These are phyloP conservation scores for Xenus cinereus DNA, from an alignment of 2,113 vertebrate genomes.

Conservation along the genomic window DNA sequence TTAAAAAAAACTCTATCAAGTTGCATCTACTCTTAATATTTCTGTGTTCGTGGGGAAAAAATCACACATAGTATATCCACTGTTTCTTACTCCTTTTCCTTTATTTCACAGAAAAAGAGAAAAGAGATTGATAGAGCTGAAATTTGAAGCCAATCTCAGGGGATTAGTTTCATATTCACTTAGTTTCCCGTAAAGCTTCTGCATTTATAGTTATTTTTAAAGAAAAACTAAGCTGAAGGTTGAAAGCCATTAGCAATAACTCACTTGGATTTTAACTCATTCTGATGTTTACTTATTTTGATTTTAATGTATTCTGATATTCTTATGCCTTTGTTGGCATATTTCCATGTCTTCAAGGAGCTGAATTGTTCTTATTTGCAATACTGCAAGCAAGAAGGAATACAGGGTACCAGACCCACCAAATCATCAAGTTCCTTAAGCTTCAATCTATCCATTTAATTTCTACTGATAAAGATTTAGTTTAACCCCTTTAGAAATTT, in stretches of 20 bases:
- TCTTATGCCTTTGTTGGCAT: slow-evolving; percentile 52
- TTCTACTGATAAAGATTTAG: neutral
- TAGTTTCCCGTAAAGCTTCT: slow-evolving; percentile 57
- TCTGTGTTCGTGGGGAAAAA: neutral
- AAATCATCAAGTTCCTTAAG: neutral
- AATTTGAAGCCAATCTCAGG: slow-evolving; percentile 60
- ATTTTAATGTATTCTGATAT: slow-evolving; percentile 72
- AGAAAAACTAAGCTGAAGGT: slow-evolving; percentile 42
- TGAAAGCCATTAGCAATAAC: slow-evolving; percentile 48
- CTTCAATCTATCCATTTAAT: neutral
- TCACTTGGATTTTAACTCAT: slow-evolving; percentile 60
- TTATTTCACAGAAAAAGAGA: slow-evolving; percentile 35
- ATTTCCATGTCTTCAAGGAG: slow-evolving; percentile 9
- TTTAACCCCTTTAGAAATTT: neutral
- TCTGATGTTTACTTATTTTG: slow-evolving; percentile 69
- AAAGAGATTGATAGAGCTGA: slow-evolving; percentile 50
- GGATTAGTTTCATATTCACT: slow-evolving; percentile 66
- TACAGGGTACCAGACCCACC: neutral
- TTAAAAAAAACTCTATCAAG: neutral
- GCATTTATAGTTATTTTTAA: slow-evolving; percentile 60
- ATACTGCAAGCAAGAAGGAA: neutral
- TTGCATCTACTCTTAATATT: neutral
- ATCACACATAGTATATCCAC: neutral
- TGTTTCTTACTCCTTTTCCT: slow-evolving; percentile 47
- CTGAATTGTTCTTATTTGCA: slow-evolving; percentile 8